These are phyloP conservation scores for Galeopterus variegatus DNA, from an alignment of 2,113 vertebrate species.

Conservation along the genomic window DNA sequence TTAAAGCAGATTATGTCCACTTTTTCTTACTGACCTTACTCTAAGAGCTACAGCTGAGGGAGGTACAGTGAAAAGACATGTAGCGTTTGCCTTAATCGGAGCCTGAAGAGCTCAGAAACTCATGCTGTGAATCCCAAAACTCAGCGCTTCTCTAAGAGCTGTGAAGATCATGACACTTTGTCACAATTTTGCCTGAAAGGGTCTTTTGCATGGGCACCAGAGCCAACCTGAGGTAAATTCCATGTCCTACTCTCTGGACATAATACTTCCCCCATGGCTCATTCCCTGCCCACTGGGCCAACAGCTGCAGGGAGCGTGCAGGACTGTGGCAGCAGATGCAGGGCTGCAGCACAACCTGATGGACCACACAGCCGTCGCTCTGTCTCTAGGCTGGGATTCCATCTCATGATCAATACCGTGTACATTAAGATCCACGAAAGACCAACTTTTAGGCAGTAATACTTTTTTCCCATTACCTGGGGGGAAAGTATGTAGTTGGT, in stretches of 20 bases:
- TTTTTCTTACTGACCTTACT: constrained; percentile 67
- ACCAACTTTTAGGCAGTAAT: constrained; percentile 57
- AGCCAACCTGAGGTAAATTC: constrained; percentile 46
- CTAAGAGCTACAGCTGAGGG: constrained; percentile 68
- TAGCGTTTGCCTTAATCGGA: constrained; percentile 79
- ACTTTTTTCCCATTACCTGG: constrained; percentile 3
- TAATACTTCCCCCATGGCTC: neutral
- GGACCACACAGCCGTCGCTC: neutral
- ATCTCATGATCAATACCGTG: neutral
- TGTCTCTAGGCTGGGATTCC: neutral
- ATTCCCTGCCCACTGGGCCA: neutral
- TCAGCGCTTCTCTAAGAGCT: constrained; percentile 68
- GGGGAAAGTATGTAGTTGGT: constrained; percentile 68
- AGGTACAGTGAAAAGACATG: constrained; percentile 64
- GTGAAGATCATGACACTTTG: constrained; percentile 78
- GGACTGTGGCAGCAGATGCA: neutral
- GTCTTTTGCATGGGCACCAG: constrained; percentile 45
- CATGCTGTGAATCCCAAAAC: constrained; percentile 78
- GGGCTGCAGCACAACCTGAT: neutral
- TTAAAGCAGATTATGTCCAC: constrained; percentile 63
- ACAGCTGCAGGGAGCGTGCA: neutral
- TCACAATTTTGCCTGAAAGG: constrained; percentile 77
- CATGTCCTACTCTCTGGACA: neutral
- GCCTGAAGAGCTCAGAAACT: constrained; percentile 79
- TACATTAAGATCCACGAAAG: constrained; percentile 16